phyloP scores from a whole-genome alignment of 2,888 invertebrate genomes.

The Hyposoter dolosus region DNA sequence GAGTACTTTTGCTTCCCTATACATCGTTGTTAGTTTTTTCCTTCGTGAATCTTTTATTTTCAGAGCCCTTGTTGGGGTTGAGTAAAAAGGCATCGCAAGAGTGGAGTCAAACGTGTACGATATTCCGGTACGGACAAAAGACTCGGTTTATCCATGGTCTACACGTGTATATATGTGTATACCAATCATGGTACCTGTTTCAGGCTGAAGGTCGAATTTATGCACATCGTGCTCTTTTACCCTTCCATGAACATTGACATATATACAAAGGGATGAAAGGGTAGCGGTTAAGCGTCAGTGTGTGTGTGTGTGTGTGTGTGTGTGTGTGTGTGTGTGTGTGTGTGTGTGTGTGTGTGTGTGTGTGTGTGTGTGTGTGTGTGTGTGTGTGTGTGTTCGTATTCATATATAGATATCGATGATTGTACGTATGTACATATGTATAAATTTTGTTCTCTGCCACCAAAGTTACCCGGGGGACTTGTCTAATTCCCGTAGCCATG shows the following conservation, averaged over 20 bases:
- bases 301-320: background rate
- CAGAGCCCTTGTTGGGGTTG: slow-evolving; percentile 13
- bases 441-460: slow-evolving; percentile 42
- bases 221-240: slow-evolving; percentile 48
- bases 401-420: slow-evolving; percentile 13
- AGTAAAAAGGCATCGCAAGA: slow-evolving; percentile 12
- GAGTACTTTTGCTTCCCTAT: slow-evolving; percentile 8
- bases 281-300: background rate
- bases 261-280: slow-evolving; percentile 5
- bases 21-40: slow-evolving; percentile 9
- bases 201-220: slow-evolving; percentile 55
- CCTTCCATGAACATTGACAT: slow-evolving; percentile 20
- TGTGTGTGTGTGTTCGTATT: background rate
- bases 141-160: background rate
- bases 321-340: background rate
- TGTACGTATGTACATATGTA: slow-evolving; percentile 17
- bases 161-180: background rate
- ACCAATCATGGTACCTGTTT: slow-evolving; percentile 39
- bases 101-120: slow-evolving; percentile 32
- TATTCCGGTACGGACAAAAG: slow-evolving; percentile 29
- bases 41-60: background rate
- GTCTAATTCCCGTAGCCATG: slow-evolving; percentile 55
- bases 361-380: background rate
- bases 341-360: background rate
- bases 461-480: slow-evolving; percentile 52